Evolutionary conservation across 2,888 invertebrate species (phyloP).

Genomic region (Trichogramma evanescens): DNA sequence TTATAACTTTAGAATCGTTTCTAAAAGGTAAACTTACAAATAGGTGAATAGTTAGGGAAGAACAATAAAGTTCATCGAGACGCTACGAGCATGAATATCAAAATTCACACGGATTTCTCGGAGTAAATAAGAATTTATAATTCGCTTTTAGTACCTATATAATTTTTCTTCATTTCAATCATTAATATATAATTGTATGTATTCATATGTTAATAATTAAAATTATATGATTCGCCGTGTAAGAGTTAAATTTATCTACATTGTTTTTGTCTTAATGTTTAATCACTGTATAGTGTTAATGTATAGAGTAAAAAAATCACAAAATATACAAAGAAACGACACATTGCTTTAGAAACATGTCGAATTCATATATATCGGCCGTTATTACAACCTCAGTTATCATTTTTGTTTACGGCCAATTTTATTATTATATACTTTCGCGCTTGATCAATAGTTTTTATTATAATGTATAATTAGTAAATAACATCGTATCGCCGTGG

Average conservation of each 20-base stretch:
- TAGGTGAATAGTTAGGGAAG: constrained; percentile 15
- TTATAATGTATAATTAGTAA: neutral
- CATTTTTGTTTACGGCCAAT: too few relatives aligned
- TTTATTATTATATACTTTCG: neutral
- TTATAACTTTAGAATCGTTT: constrained; percentile 8
- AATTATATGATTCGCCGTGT: constrained; percentile 38
- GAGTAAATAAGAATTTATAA: constrained; percentile 30
- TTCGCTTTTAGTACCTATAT: constrained; percentile 38
- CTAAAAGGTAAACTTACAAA: constrained; percentile 16
- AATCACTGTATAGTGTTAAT: constrained; percentile 24
- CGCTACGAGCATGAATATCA: constrained; percentile 5
- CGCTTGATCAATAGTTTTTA: constrained; percentile 10
- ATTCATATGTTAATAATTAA: constrained; percentile 28
- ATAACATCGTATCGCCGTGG: neutral
- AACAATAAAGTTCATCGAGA: constrained; percentile 18
- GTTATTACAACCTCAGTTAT: neutral
- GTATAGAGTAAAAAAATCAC: constrained; percentile 44
- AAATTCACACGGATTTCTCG: neutral
- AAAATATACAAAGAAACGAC: constrained; percentile 45
- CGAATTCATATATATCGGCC: constrained; percentile 7
- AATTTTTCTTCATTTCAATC: constrained; percentile 32
- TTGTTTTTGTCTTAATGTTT: constrained; percentile 27
- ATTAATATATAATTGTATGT: constrained; percentile 24
- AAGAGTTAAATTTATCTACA: constrained; percentile 45
- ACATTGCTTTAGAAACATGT: constrained; percentile 9